phyloP scores from a whole-genome alignment of 2,888 invertebrate genomes.

The Monopis laevigella region DNA sequence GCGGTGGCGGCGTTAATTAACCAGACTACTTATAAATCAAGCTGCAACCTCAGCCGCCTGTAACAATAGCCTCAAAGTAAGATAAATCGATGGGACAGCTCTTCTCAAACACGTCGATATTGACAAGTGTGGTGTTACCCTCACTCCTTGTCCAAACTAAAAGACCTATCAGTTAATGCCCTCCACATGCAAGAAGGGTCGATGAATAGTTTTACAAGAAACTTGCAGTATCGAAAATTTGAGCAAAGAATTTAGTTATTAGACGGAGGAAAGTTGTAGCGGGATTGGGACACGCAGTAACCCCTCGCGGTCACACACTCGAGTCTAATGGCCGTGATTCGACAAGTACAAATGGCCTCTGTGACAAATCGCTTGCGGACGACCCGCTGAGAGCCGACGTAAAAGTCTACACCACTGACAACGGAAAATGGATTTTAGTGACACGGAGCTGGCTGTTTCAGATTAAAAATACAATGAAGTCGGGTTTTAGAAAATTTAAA shows the following conservation, averaged over 20 bases:
- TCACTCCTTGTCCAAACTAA: slow-evolving; percentile 30
- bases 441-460: slow-evolving; percentile 6
- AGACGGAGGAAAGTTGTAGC: slow-evolving; percentile 36
- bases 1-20: slow-evolving; percentile 44
- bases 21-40: slow-evolving; percentile 53
- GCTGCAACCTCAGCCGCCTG: slow-evolving; percentile 44
- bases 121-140: slow-evolving; percentile 48
- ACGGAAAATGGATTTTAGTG: slow-evolving; percentile 42
- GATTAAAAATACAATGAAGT: too few relatives aligned
- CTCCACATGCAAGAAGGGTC: slow-evolving; percentile 23
- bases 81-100: slow-evolving; percentile 58
- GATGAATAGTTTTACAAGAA: slow-evolving; percentile 11
- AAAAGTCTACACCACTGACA: slow-evolving; percentile 43
- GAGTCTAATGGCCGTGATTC: slow-evolving; percentile 67
- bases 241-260: slow-evolving; percentile 23
- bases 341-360: slow-evolving; percentile 67
- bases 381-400: slow-evolving; percentile 45
- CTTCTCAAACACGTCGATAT: slow-evolving; percentile 50
- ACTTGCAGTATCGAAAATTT: slow-evolving; percentile 16
- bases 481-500: too few relatives aligned
- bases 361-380: slow-evolving; percentile 65
- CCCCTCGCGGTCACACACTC: slow-evolving; percentile 64
- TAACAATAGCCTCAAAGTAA: slow-evolving; percentile 60
- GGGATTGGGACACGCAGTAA: slow-evolving; percentile 42
- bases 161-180: slow-evolving; percentile 21